Percentiles rank a stretch among this genome's conserved stretches.
These are phyloP conservation scores for Eledona agricola DNA, from an alignment of 2,888 invertebrate species.

Conservation along the genomic window DNA sequence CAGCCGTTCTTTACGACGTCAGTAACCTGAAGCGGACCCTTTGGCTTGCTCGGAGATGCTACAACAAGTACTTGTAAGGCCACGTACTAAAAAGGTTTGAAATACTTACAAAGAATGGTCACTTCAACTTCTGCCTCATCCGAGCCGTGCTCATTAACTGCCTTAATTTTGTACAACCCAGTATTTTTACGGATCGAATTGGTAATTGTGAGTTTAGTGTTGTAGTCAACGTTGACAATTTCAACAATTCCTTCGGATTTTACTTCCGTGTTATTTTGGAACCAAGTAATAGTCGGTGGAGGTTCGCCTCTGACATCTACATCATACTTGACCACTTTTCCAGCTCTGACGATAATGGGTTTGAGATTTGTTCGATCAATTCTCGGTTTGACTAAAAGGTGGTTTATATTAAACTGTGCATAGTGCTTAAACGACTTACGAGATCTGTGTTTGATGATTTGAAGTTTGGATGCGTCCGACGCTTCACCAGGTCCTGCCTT, in stretches of 20 bases:
- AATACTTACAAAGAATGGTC: constrained; percentile 76
- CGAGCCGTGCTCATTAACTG: constrained; percentile 89
- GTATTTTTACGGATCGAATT: constrained; percentile 85
- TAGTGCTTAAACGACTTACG: constrained; percentile 77
- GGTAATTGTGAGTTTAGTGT: constrained; percentile 84
- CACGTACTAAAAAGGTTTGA: constrained; percentile 53
- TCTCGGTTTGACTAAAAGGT: constrained; percentile 88
- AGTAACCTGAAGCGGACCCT: constrained; percentile 86
- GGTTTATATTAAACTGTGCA: too few species aligned
- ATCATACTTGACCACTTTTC: constrained; percentile 91
- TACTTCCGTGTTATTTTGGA: constrained; percentile 80
- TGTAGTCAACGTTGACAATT: constrained; percentile 88
- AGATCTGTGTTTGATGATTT: constrained; percentile 86
- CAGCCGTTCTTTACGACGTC: constrained; percentile 91
- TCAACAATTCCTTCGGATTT: constrained; percentile 75
- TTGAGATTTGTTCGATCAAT: constrained; percentile 96
- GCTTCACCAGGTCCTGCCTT: constrained; percentile 92
- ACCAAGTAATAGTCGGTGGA: constrained; percentile 92
- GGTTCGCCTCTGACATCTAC: constrained; percentile 96
- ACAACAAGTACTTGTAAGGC: constrained; percentile 11
- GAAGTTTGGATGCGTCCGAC: constrained; percentile 89
- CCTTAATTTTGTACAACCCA: constrained; percentile 88
- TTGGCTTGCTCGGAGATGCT: constrained; percentile 85
- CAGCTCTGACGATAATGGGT: constrained; percentile 87
- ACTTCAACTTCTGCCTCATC: constrained; percentile 95